Conservation (phyloP, 2,113 vertebrate genomes). For the Ceratotherium simum region DNA sequence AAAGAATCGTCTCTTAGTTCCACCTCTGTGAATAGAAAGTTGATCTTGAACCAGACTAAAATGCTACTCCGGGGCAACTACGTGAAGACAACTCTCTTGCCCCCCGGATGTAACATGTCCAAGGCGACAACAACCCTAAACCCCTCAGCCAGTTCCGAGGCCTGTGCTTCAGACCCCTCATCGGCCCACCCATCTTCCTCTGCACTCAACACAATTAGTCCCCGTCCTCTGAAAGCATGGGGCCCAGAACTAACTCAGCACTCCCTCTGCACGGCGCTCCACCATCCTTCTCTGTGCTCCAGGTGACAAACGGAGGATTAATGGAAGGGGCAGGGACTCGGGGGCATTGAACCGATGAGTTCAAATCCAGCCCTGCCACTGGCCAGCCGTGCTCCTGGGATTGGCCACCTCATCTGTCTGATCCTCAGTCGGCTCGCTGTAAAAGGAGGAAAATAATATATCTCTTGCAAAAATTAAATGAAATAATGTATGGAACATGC, state of each 20-base stretch:
- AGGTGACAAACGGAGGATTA: background rate
- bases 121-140: background rate
- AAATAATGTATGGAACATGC: background rate
- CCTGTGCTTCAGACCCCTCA: no score
- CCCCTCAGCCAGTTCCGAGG: background rate
- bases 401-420: background rate
- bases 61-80: background rate
- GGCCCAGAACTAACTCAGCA: background rate
- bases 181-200: background rate
- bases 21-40: slow-evolving; percentile 48
- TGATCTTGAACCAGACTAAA: background rate
- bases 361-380: background rate
- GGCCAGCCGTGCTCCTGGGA: background rate
- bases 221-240: background rate
- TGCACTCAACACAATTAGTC: rapidly evolving
- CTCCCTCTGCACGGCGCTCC: background rate
- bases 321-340: background rate
- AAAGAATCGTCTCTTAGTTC: slow-evolving; percentile 41
- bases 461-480: background rate
- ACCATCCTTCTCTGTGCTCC: background rate
- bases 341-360: background rate
- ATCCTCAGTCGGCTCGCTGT: rapidly evolving
- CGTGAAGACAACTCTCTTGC: background rate
- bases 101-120: background rate
- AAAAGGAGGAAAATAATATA: background rate